Evolutionary conservation across 2,113 vertebrate species (phyloP).

Genomic region (Scatophagus argus): DNA sequence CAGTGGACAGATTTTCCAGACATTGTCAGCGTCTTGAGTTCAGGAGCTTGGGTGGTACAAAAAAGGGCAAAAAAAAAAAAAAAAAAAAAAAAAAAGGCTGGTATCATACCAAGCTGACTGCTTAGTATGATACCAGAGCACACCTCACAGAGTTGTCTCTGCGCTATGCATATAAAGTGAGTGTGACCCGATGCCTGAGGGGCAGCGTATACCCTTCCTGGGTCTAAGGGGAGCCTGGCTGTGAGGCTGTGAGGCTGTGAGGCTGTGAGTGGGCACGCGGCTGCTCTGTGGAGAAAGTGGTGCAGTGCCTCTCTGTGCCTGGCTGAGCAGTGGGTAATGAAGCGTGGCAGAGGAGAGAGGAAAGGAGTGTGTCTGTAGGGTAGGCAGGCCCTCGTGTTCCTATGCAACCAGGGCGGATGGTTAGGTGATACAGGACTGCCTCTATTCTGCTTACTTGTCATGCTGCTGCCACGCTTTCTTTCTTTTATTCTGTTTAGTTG

Average conservation of each 20-base stretch:
- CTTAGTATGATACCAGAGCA: slow-evolving; percentile 7
- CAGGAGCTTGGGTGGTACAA: not conserved
- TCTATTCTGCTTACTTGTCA: slow-evolving; percentile 76
- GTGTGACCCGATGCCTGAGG: slow-evolving; percentile 76
- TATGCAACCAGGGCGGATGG: slow-evolving; percentile 79
- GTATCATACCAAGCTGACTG: too few relatives aligned
- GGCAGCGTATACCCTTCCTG: slow-evolving; percentile 52
- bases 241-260: slow-evolving; percentile 55
- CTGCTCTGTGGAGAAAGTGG: slow-evolving; percentile 77
- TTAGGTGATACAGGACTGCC: slow-evolving; percentile 78
- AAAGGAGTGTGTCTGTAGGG: slow-evolving; percentile 82
- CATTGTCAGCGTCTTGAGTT: not conserved
- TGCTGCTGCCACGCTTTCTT: slow-evolving; percentile 70
- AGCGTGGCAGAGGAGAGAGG: slow-evolving; percentile 81
- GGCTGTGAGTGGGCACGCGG: slow-evolving; percentile 63
- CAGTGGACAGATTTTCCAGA: not conserved
- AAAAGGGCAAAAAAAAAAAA: slow-evolving; percentile 14
- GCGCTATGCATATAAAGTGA: slow-evolving; percentile 51
- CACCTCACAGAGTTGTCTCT: slow-evolving; percentile 43
- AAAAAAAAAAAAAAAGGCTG: too few relatives aligned
- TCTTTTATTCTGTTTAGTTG: slow-evolving; percentile 40
- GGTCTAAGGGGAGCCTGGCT: slow-evolving; percentile 61
- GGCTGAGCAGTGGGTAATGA: slow-evolving; percentile 84
- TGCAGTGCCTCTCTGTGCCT: slow-evolving; percentile 81
- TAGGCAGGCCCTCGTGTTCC: slow-evolving; percentile 80